Percentiles rank a stretch among this genome's conserved stretches.
These are phyloP conservation scores for Omphaloscelis lunosa DNA, from an alignment of 2,888 invertebrate genomes.

Conservation along the genomic window DNA sequence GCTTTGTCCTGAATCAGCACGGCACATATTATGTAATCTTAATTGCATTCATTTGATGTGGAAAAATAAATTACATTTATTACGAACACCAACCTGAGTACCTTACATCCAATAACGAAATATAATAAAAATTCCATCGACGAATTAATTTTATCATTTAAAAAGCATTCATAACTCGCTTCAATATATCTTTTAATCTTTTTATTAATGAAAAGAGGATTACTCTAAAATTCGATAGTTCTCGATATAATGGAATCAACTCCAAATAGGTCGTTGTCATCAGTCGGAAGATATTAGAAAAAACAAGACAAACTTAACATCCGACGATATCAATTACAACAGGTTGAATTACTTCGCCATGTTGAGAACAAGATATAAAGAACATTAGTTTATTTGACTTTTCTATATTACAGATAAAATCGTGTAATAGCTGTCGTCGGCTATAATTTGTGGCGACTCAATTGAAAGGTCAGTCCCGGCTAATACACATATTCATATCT, in stretches of 20 bases:
- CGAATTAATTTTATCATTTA: slow-evolving; percentile 2
- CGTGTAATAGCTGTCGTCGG: slow-evolving; percentile 75
- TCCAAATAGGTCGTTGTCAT: slow-evolving; percentile 70
- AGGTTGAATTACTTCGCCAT: slow-evolving; percentile 75
- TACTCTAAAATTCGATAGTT: slow-evolving; percentile 30
- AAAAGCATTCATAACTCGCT: neutral
- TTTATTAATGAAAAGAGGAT: slow-evolving; percentile 11
- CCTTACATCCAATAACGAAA: neutral
- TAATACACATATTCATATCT: slow-evolving; percentile 81
- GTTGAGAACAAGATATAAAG: slow-evolving; percentile 77
- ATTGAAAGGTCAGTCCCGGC: slow-evolving; percentile 81
- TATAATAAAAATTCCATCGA: neutral
- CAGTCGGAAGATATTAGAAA: slow-evolving; percentile 70
- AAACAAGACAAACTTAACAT: slow-evolving; percentile 73
- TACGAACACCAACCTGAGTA: neutral
- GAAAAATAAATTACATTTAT: neutral
- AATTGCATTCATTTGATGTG: neutral
- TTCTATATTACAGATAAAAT: slow-evolving; percentile 79
- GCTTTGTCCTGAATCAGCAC: neutral
- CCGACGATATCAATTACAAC: slow-evolving; percentile 75
- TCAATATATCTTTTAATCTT: neutral
- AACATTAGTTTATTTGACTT: slow-evolving; percentile 78
- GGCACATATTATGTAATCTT: neutral
- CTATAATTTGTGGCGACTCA: slow-evolving; percentile 77
- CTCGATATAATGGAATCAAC: slow-evolving; percentile 62